These are phyloP conservation scores for Apodemia zela DNA, from an alignment of 2,888 invertebrate genomes.

Conservation along the genomic window DNA sequence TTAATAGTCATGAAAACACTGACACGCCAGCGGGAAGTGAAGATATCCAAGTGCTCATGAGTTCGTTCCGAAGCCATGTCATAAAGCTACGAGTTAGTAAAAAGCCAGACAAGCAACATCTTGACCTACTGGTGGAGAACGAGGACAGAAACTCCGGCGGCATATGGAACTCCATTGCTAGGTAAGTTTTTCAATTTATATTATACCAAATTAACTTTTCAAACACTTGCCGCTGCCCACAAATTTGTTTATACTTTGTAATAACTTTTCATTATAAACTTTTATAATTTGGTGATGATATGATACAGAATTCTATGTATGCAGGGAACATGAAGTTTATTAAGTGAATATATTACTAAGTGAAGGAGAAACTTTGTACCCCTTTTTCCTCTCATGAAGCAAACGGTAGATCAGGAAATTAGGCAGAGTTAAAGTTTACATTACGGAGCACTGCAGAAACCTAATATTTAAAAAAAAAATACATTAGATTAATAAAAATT, in stretches of 20 bases:
- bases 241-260: background rate
- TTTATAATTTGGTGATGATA: no score
- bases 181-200: slow-evolving; percentile 62
- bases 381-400: no score
- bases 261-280: no score
- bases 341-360: no score
- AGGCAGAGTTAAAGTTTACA: no score
- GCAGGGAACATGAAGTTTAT: no score
- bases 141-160: slow-evolving; percentile 84
- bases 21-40: slow-evolving; percentile 85
- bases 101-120: slow-evolving; percentile 91
- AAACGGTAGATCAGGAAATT: no score
- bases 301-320: no score
- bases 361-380: no score
- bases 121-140: slow-evolving; percentile 92
- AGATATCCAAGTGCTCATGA: slow-evolving; percentile 89
- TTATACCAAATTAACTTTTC: background rate
- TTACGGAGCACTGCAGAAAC: no score
- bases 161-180: slow-evolving; percentile 97
- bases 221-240: background rate
- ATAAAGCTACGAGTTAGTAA: slow-evolving; percentile 95
- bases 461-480: no score
- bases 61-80: slow-evolving; percentile 92
- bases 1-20: slow-evolving; percentile 85
- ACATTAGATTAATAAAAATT: no score